phyloP scores from a whole-genome alignment of 2,113 vertebrate species.

The Eptesicus fuscus region DNA sequence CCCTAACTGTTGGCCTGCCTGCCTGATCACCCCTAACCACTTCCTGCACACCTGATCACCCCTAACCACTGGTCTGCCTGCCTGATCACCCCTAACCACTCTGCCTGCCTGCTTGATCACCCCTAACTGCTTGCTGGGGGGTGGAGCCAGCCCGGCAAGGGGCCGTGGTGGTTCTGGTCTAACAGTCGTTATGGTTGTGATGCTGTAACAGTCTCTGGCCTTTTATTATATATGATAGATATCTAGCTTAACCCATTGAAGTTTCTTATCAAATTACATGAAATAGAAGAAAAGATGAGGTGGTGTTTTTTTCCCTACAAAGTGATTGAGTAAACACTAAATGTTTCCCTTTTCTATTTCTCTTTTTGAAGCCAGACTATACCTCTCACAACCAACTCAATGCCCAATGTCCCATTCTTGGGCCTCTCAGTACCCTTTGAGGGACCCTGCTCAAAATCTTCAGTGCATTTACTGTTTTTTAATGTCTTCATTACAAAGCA shows the following conservation, averaged over 20 bases:
- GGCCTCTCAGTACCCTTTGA: background rate
- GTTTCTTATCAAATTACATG: background rate
- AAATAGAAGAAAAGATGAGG: background rate
- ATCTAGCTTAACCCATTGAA: background rate
- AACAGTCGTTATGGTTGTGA: too few relatives aligned
- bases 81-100: too few relatives aligned
- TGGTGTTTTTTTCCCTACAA: background rate
- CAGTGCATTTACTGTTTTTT: background rate
- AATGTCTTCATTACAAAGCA: background rate
- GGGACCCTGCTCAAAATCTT: background rate
- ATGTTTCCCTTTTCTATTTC: background rate
- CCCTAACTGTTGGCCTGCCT: too few relatives aligned
- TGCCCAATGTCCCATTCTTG: background rate
- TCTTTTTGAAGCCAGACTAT: background rate
- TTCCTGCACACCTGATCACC: too few relatives aligned
- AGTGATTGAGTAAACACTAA: background rate
- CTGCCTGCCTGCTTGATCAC: too few relatives aligned
- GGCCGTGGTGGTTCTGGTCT: too few relatives aligned
- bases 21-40: too few relatives aligned
- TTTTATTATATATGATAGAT: too few relatives aligned
- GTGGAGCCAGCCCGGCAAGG: too few relatives aligned
- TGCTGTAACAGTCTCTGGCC: too few relatives aligned
- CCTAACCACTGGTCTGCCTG: too few relatives aligned
- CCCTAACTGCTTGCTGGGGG: too few relatives aligned
- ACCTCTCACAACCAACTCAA: background rate